Evolutionary conservation across 2,797 vertebrate genomes (phyloP), one percentile per base, ranked within the genome.

Genomic region (Leptatherina wallacei): DNA sequence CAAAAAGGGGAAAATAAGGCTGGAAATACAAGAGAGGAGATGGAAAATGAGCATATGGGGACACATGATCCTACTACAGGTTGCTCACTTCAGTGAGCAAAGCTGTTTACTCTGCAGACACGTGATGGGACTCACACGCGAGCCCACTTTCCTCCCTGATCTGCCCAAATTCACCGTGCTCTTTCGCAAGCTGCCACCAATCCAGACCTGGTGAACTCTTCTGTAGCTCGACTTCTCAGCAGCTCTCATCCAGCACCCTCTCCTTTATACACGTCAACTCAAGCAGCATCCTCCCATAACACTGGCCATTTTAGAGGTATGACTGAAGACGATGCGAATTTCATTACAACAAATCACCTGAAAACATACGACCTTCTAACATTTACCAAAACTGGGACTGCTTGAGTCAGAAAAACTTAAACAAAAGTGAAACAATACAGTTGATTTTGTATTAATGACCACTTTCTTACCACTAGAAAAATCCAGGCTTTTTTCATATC

Each of bases 71-170:
- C 61, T 40, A 71, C 79, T 64, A 80, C 76, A 81, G 78, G 72
- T 77, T 56, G 51, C 71, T 81, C 67, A 49, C 61, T 86, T 64
- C 67, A 81, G 49, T 56, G 75, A 81, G 76, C 74, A 84, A 79
- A 90, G 80, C 85, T 59, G 77, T 82, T 88, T 77, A 82, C 76
- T 70, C 77, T 40, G 55, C 66, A 36, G 27, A 33, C 88, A 83
- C 29, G 73, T 88, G 80, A 88, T 1, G 22, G 65, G 69, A 18
- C 55, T 57, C 59, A 73, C 82, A 85, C 59, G 29, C 69, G 24
- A 35, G 66, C 33, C 61, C 64, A 60, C n/a, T 55, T 64, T 62
- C 62, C 76, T 67, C 69, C 7, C 65, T 1, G 8, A 80, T 47
- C 51, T 36, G 1, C 27, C 47, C 64, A 64, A 24, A 61, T n/a